These are phyloP conservation scores for Siniperca chuatsi DNA, from an alignment of 2,113 vertebrate species.

Conservation along the genomic window DNA sequence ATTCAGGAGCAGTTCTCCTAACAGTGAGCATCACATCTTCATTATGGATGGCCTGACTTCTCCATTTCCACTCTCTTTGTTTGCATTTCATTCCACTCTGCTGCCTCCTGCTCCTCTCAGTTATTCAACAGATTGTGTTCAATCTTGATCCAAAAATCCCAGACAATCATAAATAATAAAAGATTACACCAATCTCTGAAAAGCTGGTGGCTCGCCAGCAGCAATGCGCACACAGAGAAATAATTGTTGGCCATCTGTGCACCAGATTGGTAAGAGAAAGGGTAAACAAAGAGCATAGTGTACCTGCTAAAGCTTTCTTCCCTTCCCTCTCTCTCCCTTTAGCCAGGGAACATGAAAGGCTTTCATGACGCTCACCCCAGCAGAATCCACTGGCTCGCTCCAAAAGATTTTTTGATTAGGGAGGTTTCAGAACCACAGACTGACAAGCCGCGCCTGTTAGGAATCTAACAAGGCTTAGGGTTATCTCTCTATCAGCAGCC, in stretches of 20 bases:
- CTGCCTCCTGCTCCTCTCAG: slow-evolving; percentile 71
- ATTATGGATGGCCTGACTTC: slow-evolving; percentile 80
- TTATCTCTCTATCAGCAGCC: slow-evolving; percentile 72
- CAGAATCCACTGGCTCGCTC: slow-evolving; percentile 67
- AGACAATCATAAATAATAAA: slow-evolving; percentile 89
- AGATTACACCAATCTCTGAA: slow-evolving; percentile 86
- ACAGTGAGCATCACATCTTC: slow-evolving; percentile 80
- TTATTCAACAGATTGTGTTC: slow-evolving; percentile 86
- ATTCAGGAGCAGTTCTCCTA: slow-evolving; percentile 78
- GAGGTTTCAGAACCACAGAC: slow-evolving; percentile 72
- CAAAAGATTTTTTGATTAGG: slow-evolving; percentile 75
- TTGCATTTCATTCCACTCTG: slow-evolving; percentile 80
- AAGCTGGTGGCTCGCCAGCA: slow-evolving; percentile 80
- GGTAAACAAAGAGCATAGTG: slow-evolving; percentile 82
- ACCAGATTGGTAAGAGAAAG: slow-evolving; percentile 83
- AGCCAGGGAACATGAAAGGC: slow-evolving; percentile 73
- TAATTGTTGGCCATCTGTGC: slow-evolving; percentile 87
- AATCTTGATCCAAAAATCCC: slow-evolving; percentile 85
- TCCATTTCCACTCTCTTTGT: slow-evolving; percentile 77
- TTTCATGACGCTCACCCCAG: slow-evolving; percentile 74
- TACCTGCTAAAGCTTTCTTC: slow-evolving; percentile 80
- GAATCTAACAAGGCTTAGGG: slow-evolving; percentile 73
- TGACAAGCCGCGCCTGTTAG: slow-evolving; percentile 79
- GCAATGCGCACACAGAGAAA: slow-evolving; percentile 82
- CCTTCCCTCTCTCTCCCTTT: slow-evolving; percentile 36